Evolutionary conservation across 2,113 vertebrate genomes (phyloP).

Genomic region (Dipodomys spectabilis): DNA sequence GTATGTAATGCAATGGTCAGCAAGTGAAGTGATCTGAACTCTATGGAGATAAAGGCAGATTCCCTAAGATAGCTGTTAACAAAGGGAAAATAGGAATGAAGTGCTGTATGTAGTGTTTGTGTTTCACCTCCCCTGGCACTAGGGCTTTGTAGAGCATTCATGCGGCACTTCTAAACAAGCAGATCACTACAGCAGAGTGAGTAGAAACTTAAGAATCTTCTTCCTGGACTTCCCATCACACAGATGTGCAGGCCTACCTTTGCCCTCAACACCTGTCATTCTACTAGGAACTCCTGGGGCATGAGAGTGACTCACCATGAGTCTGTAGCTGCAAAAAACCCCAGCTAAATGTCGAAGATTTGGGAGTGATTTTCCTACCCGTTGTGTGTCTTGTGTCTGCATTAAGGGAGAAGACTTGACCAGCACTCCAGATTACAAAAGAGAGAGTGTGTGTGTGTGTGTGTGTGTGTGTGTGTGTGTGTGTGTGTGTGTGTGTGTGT

Average conservation of each 20-base stretch:
- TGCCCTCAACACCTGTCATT: not conserved
- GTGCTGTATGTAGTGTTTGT: not conserved
- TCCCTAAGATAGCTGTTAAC: not conserved
- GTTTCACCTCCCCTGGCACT: not conserved
- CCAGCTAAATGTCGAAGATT: not conserved
- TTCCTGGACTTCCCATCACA: not conserved
- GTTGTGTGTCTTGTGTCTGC: not conserved
- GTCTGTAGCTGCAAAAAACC: not conserved
- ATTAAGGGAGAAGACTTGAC: not conserved
- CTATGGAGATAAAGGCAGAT: not conserved
- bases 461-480: too few relatives aligned
- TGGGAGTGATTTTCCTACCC: not conserved
- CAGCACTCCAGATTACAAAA: not conserved
- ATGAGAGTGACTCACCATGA: not conserved
- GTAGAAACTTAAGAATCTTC: too few relatives aligned
- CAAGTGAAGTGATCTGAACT: not conserved
- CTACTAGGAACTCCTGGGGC: not conserved
- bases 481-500: not conserved
- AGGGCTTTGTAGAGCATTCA: fast-evolving
- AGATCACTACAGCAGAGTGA: not conserved
- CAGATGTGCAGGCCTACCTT: not conserved
- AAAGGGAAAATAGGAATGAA: not conserved
- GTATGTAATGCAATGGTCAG: not conserved
- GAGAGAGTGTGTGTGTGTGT: not conserved
- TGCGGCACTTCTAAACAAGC: not conserved